Base-by-base conservation (phyloP, 2,113 vertebrate genomes). In the Leptobrachium ailaonicum region DNA sequence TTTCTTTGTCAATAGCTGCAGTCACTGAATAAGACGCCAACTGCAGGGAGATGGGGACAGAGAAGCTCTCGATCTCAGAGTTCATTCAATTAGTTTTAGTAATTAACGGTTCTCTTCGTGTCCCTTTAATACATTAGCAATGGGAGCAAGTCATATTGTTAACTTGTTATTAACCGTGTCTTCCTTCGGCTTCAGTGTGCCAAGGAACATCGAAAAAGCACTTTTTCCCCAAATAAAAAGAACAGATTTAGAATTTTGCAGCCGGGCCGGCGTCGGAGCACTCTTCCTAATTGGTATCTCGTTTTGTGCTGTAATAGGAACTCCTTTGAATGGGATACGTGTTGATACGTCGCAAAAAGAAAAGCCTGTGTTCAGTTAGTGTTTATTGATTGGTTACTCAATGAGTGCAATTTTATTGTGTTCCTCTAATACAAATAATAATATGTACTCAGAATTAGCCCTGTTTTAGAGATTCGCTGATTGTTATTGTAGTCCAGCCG, bases 321-420 rank as follows among this genome's bases (percentile, higher is more conserved):
- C 62, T 66, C 20, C 5, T 47, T 76, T 66, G 32, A 53, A 47
- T n/a, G 41, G 63, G 11, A 8, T 67, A 41, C 20, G 10, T 40
- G 74, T 8, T 53, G 70, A 76, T 50, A 54, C 45, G 11, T 45
- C 44, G 41, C 41, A 54, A 66, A 66, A 14, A 41, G 12, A 41
- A 54, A 42, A 67, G 20, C 8, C 11, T 0, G 32, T 66, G 63
- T 76, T 76, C 12, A 6, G 45, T 53, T 76, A 66, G 47, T 50
- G 74, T 8, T 41, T 67, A 76, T 76, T 76, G 74, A 76, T 76
- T 67, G 32, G 63, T 7, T 76, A 66, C 47, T 54, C 32, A 76
- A 41, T 5, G n/a, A 64, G 58, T 42, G 44, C 32, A 50, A 53
- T 66, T 76, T 76, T 66, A 76, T 72, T 32, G 74, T 67, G 44